A percentile compares a stretch with the other conserved stretches of the same genome.
Conservation (phyloP, 30 jellyfish, hydroid and myxozoan species). For the Turritopsis dohrnii region DNA sequence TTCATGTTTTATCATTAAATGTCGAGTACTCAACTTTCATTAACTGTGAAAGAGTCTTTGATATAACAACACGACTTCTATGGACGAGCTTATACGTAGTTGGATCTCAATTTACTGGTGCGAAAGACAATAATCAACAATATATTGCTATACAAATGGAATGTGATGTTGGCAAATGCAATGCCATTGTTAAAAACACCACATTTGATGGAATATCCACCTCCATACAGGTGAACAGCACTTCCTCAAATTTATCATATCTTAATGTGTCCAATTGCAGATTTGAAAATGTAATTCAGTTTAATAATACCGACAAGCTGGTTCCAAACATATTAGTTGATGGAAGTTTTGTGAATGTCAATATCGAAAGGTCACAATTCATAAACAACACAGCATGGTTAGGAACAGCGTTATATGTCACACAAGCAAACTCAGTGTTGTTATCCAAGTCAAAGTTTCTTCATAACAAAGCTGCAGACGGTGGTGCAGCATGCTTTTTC, state of each 20-base stretch:
- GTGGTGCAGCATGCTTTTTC: not conserved
- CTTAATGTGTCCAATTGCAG: not conserved
- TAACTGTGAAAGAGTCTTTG: not conserved
- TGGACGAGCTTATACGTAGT: not conserved
- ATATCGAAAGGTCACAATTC: not conserved
- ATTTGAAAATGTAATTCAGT: not conserved
- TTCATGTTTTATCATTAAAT: not conserved
- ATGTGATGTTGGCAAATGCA: not conserved
- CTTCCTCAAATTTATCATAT: not conserved
- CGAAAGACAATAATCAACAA: not conserved
- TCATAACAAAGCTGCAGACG: not conserved
- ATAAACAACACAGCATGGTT: not conserved
- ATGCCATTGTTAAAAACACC: not conserved
- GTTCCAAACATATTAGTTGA: not conserved
- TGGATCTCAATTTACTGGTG: not conserved
- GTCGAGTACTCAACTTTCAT: not conserved
- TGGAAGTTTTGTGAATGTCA: not conserved
- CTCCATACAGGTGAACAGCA: not conserved
- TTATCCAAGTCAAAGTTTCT: not conserved
- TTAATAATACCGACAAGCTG: not conserved
- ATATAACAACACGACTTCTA: not conserved
- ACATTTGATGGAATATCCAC: not conserved
- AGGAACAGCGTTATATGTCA: not conserved
- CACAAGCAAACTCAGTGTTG: not conserved
- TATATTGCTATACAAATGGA: not conserved